Evolutionary conservation across 2,113 vertebrate species (phyloP).

Genomic region (Istiophorus platypterus): DNA sequence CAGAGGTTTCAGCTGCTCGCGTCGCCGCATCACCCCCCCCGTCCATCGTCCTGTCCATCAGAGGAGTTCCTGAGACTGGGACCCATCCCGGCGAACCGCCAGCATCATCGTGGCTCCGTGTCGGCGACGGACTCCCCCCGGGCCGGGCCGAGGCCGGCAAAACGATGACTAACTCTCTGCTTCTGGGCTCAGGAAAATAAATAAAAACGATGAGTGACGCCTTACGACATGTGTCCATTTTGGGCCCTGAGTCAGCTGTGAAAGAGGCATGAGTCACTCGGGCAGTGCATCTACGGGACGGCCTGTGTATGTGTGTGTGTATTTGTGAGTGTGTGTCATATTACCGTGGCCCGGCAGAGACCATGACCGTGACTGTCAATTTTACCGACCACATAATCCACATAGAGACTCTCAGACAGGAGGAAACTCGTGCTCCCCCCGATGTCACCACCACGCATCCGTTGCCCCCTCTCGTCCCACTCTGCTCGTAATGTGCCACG

Average conservation of each 20-base stretch:
- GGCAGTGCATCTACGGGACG: too few relatives aligned
- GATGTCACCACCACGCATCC: not conserved
- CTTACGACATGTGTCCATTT: slow-evolving; percentile 13
- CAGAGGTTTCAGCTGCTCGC: slow-evolving; percentile 24
- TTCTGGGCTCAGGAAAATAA: too few relatives aligned
- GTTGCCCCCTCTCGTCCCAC: not conserved
- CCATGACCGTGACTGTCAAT: not conserved
- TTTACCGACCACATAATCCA: not conserved
- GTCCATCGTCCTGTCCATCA: slow-evolving; percentile 16
- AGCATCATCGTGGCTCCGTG: too few relatives aligned
- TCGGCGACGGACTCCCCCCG: slow-evolving; percentile 1
- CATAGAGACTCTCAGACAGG: not conserved
- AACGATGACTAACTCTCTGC: slow-evolving; percentile 30
- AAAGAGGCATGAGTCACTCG: slow-evolving; percentile 12
- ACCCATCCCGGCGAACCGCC: too few relatives aligned
- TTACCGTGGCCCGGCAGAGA: not conserved
- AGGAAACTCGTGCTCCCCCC: not conserved
- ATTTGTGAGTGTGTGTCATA: slow-evolving; percentile 21
- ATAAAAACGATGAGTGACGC: slow-evolving; percentile 27
- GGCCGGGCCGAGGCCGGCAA: slow-evolving; percentile 32
- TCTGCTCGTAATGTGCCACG: not conserved
- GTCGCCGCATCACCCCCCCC: too few relatives aligned
- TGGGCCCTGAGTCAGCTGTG: not conserved
- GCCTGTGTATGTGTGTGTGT: slow-evolving; percentile 14
- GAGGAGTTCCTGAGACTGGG: not conserved